Conservation (phyloP, 2,888 invertebrate genomes). For the Drosophila subsilvestris region DNA sequence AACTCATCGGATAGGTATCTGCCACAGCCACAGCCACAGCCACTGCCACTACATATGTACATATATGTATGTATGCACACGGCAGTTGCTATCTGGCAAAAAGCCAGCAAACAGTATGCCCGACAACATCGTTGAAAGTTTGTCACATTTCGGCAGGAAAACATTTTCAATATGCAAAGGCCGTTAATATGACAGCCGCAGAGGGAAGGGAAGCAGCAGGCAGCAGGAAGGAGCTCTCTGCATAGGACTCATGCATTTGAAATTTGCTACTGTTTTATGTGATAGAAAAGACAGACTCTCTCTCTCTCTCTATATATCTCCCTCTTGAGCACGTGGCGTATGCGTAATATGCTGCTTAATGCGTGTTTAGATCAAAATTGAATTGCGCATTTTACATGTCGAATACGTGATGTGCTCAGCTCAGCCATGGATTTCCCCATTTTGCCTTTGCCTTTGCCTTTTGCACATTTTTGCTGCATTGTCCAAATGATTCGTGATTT, state of each 20-base stretch:
- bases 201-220: not conserved
- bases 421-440: constrained; percentile 23
- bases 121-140: constrained; percentile 69
- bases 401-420: constrained; percentile 66
- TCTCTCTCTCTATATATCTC: not conserved
- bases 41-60: not conserved
- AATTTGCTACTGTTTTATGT: constrained; percentile 53
- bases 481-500: constrained; percentile 47
- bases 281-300: not conserved
- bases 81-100: constrained; percentile 53
- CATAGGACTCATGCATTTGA: constrained; percentile 49
- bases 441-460: constrained; percentile 34
- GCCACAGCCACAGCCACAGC: no score
- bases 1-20: constrained; percentile 2
- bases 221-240: constrained; percentile 14
- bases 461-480: constrained; percentile 55
- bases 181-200: constrained; percentile 67
- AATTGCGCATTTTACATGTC: constrained; percentile 76
- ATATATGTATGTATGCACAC: constrained; percentile 9
- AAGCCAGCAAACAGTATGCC: constrained; percentile 56
- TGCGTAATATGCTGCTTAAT: constrained; percentile 79
- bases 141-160: constrained; percentile 71
- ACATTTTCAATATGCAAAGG: constrained; percentile 77
- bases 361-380: constrained; percentile 77
- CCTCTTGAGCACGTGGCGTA: constrained; percentile 52